These are phyloP conservation scores for Onthophagus sagittarius DNA, from an alignment of 2,888 invertebrate species.

Conservation along the genomic window DNA sequence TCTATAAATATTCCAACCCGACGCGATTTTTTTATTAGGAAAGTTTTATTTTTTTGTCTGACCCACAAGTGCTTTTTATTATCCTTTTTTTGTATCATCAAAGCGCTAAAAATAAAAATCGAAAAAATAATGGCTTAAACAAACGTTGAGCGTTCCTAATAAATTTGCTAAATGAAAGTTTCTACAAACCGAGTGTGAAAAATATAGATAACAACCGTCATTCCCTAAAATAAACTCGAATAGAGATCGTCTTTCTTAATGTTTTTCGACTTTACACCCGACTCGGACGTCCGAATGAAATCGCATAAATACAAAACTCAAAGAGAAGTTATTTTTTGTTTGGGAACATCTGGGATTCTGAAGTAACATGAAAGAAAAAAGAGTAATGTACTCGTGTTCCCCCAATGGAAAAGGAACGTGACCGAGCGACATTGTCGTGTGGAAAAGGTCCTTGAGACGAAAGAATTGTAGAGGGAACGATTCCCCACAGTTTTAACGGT, in stretches of 20 bases:
- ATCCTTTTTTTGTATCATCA: not conserved
- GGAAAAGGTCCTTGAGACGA: not conserved
- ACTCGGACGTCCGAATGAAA: not conserved
- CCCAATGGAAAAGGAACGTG: not conserved
- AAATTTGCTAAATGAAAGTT: not conserved
- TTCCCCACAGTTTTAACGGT: not conserved
- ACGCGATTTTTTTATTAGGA: not conserved
- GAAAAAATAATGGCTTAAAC: not conserved
- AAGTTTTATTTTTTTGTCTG: not conserved
- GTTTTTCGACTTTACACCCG: not conserved
- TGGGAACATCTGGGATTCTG: not conserved
- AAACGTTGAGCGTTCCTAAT: not conserved
- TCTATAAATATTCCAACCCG: too few species aligned
- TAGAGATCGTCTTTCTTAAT: not conserved
- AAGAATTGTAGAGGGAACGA: not conserved
- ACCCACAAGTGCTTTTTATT: not conserved
- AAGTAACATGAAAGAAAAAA: not conserved
- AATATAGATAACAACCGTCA: not conserved
- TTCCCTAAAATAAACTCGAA: not conserved
- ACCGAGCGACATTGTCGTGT: not conserved
- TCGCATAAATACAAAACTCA: not conserved
- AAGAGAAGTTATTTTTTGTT: not conserved
- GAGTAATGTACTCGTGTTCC: not conserved
- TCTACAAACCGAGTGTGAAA: not conserved
- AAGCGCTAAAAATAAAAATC: not conserved